phyloP scores from a whole-genome alignment of 2,113 vertebrate genomes.

The Brienomyrus brachyistius region DNA sequence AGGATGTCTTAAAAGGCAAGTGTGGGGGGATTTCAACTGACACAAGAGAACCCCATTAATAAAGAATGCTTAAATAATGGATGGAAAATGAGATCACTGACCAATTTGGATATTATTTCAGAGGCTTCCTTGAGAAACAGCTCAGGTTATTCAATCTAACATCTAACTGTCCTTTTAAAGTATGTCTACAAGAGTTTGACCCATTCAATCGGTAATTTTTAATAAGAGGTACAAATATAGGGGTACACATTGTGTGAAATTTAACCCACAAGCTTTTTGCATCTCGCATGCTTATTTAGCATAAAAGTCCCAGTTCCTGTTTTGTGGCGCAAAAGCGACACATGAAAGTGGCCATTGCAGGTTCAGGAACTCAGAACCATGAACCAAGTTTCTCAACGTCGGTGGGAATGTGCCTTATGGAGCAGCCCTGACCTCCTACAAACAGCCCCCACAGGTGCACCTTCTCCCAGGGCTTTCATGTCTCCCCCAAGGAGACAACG shows the following conservation, averaged over 20 bases:
- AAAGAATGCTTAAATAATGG: neutral
- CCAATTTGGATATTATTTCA: neutral
- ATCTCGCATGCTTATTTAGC: neutral
- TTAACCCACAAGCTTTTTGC: no score
- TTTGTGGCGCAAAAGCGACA: neutral
- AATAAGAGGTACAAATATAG: neutral
- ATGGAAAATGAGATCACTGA: neutral
- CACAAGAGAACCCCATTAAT: neutral
- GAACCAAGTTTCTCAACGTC: neutral
- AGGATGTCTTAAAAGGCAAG: neutral
- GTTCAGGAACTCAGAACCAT: neutral
- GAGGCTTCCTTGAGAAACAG: neutral
- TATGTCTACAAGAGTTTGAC: neutral
- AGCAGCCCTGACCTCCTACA: slow-evolving; percentile 9
- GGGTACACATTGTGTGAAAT: no score
- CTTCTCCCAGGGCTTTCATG: neutral
- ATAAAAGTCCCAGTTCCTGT: neutral
- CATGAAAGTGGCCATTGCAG: neutral
- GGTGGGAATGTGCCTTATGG: neutral
- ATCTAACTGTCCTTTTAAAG: neutral
- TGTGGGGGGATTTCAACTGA: neutral
- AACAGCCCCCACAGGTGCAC: slow-evolving; percentile 11
- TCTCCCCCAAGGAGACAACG: neutral
- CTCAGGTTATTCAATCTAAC: neutral
- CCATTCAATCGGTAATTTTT: neutral